Evolutionary conservation across 2,113 vertebrate genomes (phyloP).

Genomic region (Taxidea taxus): DNA sequence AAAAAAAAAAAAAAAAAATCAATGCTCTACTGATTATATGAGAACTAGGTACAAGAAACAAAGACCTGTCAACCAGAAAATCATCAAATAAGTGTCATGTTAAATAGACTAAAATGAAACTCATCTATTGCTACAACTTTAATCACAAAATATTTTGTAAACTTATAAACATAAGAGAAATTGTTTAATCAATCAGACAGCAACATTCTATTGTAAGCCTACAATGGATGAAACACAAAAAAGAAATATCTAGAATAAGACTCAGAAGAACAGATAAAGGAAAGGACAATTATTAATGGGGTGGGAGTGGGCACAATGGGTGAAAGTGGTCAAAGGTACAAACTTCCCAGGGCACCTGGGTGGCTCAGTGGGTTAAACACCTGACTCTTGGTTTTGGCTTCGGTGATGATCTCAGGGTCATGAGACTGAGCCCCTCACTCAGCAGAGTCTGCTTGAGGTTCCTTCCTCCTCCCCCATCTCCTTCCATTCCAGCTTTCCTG

Average conservation of each 20-base stretch:
- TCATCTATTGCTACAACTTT: not conserved
- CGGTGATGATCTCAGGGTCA: not conserved
- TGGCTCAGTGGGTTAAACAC: not conserved
- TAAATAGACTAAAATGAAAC: not conserved
- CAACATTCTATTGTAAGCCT: not conserved
- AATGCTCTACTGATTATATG: not conserved
- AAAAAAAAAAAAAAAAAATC: too few species aligned
- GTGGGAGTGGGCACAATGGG: not conserved
- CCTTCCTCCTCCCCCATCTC: not conserved
- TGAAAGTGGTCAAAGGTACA: not conserved
- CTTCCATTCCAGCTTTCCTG: too few species aligned
- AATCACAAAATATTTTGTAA: not conserved
- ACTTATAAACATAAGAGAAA: not conserved
- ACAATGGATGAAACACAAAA: not conserved
- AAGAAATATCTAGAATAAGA: not conserved
- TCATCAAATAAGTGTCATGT: not conserved
- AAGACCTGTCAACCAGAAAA: not conserved
- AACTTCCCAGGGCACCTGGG: not conserved
- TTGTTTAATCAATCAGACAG: not conserved
- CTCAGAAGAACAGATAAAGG: not conserved
- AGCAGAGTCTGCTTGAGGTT: not conserved
- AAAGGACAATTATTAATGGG: not conserved
- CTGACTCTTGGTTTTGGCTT: not conserved
- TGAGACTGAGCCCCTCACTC: not conserved
- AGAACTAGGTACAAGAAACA: not conserved